A percentile compares a stretch with the other conserved stretches of the same genome.
phyloP scores from a whole-genome alignment of 2,113 vertebrate genomes.

The Zootoca vivipara region DNA sequence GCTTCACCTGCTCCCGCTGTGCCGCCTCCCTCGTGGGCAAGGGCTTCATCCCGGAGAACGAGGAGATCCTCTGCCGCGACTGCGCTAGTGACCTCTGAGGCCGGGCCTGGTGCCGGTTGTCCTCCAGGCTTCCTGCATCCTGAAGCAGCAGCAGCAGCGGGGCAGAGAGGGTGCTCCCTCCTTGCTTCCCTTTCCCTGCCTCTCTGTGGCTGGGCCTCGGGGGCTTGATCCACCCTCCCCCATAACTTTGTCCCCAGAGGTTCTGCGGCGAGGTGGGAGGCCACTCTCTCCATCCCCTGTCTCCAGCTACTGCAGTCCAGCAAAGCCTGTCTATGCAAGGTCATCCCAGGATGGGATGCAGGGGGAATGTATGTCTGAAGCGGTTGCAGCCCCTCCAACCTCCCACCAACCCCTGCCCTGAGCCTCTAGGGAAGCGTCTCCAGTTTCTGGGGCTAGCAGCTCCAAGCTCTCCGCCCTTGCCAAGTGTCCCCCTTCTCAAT shows the following conservation, averaged over 20 bases:
- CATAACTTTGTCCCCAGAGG: not conserved
- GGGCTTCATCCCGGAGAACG: constrained; percentile 90
- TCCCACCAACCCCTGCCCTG: too few species aligned
- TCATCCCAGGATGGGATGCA: too few species aligned
- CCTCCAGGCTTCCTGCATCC: constrained; percentile 31
- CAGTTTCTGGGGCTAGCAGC: not conserved
- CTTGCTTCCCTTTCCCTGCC: not conserved
- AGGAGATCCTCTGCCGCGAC: constrained; percentile 91
- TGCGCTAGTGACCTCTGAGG: constrained; percentile 90
- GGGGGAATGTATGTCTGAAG: too few species aligned
- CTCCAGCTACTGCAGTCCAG: not conserved
- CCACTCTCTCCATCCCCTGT: too few species aligned
- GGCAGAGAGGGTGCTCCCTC: not conserved
- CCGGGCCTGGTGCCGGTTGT: not conserved
- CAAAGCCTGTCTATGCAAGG: not conserved
- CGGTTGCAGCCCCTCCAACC: too few species aligned
- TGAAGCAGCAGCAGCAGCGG: not conserved
- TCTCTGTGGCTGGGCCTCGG: accelerated
- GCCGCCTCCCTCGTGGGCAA: constrained; percentile 91
- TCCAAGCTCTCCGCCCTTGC: not conserved
- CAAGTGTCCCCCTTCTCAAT: not conserved
- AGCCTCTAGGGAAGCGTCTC: too few species aligned
- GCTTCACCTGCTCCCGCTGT: constrained; percentile 94
- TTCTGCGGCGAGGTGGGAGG: not conserved
- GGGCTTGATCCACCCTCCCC: not conserved